Evolutionary conservation across 1,140 invertebrate species (phyloP), one percentile per base, ranked within the genome.

Genomic region (Drosophila lini): DNA sequence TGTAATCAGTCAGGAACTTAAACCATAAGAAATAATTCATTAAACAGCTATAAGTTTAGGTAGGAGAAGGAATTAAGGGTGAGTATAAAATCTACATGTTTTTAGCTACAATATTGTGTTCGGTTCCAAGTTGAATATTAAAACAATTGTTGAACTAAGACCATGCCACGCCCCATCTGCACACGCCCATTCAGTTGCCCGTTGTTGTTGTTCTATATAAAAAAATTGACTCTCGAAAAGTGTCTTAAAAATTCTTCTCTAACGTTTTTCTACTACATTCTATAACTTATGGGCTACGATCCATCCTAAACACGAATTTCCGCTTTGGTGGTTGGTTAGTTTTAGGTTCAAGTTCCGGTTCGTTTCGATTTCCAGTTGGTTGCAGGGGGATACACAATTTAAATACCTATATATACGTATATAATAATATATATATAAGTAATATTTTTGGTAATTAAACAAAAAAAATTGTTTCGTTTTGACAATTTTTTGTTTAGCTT

Each of bases 391-490:
- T 42, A 64, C 42, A 65, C 65, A 65, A 45, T 38, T 47, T n/a
- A 45, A 41, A 58, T 76, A 50, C 48, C 48, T 50, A 50, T n/a
- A n/a, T 48, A 32, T 48, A n/a, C 22, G n/a, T 53, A 25, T 38
- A 38, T 38, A 13, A 38, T 55, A 64, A 58, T 55, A 28, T 64
- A 38, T 65, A 31, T 50, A 36, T 38, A 55, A 55, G 34, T 55
- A 61, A 63, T 64, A 41, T 40, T 60, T 19, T 64, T 11, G 10
- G 19, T 25, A 25, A 59, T 58, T 16, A 31, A 38, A 48, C 42
- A 69, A 45, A 69, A 78, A 82, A 81, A 78, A 50, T 79, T 78
- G 68, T 84, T 69, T 61, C 68, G 53, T 60, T 40, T 50, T 56
- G 71, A 70, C 58, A 80, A 62, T 81, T 60, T 36, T 73, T 63